Evolutionary conservation across 1,140 invertebrate species (phyloP).

Genomic region (Drosophila nannoptera): DNA sequence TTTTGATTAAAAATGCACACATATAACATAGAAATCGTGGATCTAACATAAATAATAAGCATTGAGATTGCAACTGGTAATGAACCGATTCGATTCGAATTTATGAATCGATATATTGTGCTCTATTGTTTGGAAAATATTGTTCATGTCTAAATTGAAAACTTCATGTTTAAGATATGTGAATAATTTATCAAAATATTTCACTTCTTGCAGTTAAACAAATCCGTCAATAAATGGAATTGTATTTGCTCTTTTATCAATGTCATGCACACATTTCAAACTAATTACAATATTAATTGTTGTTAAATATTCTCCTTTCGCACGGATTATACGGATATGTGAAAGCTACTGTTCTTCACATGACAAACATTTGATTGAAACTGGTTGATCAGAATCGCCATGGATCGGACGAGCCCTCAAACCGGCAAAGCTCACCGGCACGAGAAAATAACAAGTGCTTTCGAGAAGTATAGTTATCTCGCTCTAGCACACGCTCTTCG

Average conservation of each 20-base stretch:
- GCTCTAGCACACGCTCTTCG: too few species aligned
- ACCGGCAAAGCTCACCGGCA: slow-evolving; percentile 22
- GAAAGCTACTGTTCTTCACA: slow-evolving; percentile 5
- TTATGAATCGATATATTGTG: too few species aligned
- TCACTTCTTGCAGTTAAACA: too few species aligned
- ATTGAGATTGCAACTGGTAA: too few species aligned
- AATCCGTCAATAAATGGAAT: too few species aligned
- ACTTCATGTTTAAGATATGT: too few species aligned
- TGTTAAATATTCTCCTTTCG: slow-evolving; percentile 59
- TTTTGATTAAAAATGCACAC: too few species aligned
- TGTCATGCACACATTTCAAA: slow-evolving; percentile 13
- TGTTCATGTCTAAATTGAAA: slow-evolving; percentile 5
- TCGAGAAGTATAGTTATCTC: slow-evolving; percentile 22
- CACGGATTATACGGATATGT: not conserved
- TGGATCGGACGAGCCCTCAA: too few species aligned
- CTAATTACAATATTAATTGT: not conserved
- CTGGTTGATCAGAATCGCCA: not conserved
- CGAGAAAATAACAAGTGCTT: slow-evolving; percentile 54
- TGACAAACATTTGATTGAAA: not conserved
- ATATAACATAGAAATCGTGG: too few species aligned
- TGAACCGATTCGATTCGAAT: too few species aligned
- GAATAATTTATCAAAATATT: too few species aligned
- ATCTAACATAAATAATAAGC: too few species aligned
- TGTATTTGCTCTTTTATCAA: slow-evolving; percentile 7
- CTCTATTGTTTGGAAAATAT: slow-evolving; percentile 9